Conservation (phyloP, 2,888 invertebrate species). For the Anorthoa munda region DNA sequence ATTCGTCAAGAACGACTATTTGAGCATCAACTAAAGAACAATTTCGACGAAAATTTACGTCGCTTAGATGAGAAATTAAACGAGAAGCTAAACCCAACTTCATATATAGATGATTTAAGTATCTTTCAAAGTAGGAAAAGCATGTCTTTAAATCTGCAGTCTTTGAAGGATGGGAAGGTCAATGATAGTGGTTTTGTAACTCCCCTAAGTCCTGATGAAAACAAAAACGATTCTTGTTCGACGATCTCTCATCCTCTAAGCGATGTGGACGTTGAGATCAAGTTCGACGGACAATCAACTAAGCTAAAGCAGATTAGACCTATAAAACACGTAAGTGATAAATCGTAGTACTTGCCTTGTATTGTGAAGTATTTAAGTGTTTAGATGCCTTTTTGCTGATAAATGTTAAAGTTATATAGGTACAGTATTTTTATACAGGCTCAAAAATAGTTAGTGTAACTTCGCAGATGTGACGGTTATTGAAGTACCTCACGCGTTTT, state of each 20-base stretch:
- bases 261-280: conserved; percentile 95
- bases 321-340: conserved; percentile 64
- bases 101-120: conserved; percentile 80
- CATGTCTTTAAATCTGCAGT: conserved; percentile 84
- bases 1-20: conserved; percentile 92
- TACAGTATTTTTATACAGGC: neutral
- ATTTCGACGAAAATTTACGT: conserved; percentile 87
- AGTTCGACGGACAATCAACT: conserved; percentile 94
- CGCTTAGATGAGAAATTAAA: conserved; percentile 82
- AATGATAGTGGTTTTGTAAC: conserved; percentile 93
- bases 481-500: too few relatives aligned
- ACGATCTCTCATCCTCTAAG: conserved; percentile 93
- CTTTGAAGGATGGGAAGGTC: conserved; percentile 71
- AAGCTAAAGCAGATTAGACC: conserved; percentile 94
- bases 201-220: conserved; percentile 90
- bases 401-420: neutral
- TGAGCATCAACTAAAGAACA: conserved; percentile 86
- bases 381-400: neutral
- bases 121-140: conserved; percentile 82
- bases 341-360: conserved; percentile 34
- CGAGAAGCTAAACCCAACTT: conserved; percentile 76
- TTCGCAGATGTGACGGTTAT: too few relatives aligned
- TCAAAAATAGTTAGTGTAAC: neutral
- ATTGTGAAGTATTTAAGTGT: neutral
- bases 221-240: conserved; percentile 83